A percentile compares a stretch with the other conserved stretches of the same genome.
phyloP scores from a whole-genome alignment of 2,797 vertebrate genomes.

The Bovichtus variegatus region DNA sequence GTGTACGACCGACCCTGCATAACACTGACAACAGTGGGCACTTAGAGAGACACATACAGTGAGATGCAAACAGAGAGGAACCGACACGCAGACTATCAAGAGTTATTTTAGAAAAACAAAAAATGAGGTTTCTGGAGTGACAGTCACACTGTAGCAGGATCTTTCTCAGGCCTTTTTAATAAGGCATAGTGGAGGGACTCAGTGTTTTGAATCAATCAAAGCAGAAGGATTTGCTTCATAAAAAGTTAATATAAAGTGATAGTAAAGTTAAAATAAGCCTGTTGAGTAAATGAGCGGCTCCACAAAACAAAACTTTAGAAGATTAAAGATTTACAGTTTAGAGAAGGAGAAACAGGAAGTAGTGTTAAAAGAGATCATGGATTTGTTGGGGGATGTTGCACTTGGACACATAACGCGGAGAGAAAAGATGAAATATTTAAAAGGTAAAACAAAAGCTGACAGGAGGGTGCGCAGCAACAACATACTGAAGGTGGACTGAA shows the following conservation, averaged over 20 bases:
- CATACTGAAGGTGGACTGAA: background rate
- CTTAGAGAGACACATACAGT: conserved; percentile 46
- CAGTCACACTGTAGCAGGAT: conserved; percentile 9
- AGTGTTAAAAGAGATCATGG: background rate
- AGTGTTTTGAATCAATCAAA: conserved; percentile 42
- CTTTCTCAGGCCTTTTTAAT: conserved; percentile 23
- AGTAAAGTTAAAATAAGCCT: conserved; percentile 27
- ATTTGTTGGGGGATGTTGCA: conserved; percentile 7
- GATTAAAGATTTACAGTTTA: background rate
- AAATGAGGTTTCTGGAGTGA: conserved; percentile 30
- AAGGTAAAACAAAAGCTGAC: conserved; percentile 30
- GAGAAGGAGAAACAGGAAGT: background rate
- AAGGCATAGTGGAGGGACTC: conserved; percentile 5
- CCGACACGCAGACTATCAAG: conserved; percentile 33
- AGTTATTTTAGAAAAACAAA: conserved; percentile 36
- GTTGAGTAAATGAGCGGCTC: conserved; percentile 19
- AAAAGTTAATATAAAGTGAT: conserved; percentile 39
- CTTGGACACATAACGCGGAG: conserved; percentile 11
- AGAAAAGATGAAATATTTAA: conserved; percentile 38
- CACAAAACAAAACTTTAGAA: background rate
- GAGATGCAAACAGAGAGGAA: conserved; percentile 30
- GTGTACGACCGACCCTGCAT: conserved; percentile 48
- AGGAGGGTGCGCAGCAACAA: conserved; percentile 7
- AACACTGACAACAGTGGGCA: conserved; percentile 56
- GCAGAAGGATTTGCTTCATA: conserved; percentile 27